Base-by-base conservation (phyloP, 1,140 invertebrate genomes). In the Aphis gossypii region DNA sequence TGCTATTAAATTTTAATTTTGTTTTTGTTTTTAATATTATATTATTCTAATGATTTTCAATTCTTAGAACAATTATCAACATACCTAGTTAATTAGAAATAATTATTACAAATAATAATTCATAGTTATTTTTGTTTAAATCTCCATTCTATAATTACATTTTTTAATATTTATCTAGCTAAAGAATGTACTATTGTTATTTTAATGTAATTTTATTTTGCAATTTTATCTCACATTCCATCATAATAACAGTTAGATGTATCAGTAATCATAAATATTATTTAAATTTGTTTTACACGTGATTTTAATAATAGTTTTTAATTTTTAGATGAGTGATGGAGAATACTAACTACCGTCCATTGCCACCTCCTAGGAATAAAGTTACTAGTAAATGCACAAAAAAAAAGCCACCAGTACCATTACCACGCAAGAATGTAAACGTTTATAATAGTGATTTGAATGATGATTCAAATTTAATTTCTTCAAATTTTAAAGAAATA, bases 241-340 rank as follows among this genome's bases (percentile, higher is more conserved):
- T 83, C 11, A 14, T 92, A 92, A 92, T 92, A 51, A 25, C 9
- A 92, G 68, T 83, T 83, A 35, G 83, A 83, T 92, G 38, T 48
- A 48, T 48, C 83, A 83, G n/a, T n/a, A 76, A 83, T 83, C 48
- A 82, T 92, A 48, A n/a, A 38, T 46, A 82, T 76, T 82, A 30
- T 91, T 91, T 76, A n/a, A 91, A 76, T 76, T 30, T 91, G 25
- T 92, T 82, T 82, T 92, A 51, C 90, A 83, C 90, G 90, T 92
- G 68, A 92, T 92, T 92, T 82, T 92, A 92, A 92, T 92, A 56
- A 46, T 84, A 44, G 54, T 60, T 90, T 93, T 93, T 93, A 93
- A 84, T 25, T 93, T 93, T 54, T 93, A 93, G 92, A 93, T 93
- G 92, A 93, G 76, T 93, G 23, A 93, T 93, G 92, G 92, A 93